phyloP scores from a whole-genome alignment of 2,888 invertebrate species.

The Trachelus tabidus region DNA sequence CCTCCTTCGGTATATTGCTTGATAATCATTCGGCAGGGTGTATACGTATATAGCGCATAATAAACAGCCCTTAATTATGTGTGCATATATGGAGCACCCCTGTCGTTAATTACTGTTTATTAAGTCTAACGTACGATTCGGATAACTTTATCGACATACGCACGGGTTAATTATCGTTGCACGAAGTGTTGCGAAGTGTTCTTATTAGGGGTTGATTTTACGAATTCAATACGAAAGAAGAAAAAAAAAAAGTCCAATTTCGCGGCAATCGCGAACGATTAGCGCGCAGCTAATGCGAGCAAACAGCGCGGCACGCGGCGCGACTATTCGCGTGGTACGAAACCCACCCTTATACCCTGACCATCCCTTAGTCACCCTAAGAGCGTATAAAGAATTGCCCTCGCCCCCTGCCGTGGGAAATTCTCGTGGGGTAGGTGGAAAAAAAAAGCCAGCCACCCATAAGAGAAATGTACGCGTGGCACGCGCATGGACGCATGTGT shows the following conservation, averaged over 20 bases:
- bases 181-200: too few species aligned
- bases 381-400: conserved; percentile 36
- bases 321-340: conserved; percentile 43
- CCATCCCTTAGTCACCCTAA: conserved; percentile 36
- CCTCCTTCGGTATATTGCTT: background rate
- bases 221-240: background rate
- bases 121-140: too few species aligned
- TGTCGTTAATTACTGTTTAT: too few species aligned
- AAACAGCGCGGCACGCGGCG: conserved; percentile 43
- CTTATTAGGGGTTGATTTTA: too few species aligned
- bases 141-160: too few species aligned
- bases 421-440: conserved; percentile 33
- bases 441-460: conserved; percentile 33
- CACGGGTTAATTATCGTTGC: too few species aligned
- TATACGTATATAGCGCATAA: too few species aligned
- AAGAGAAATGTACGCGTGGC: background rate
- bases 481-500: conserved; percentile 18
- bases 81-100: too few species aligned
- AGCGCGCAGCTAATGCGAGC: conserved; percentile 53
- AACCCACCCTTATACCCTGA: conserved; percentile 28
- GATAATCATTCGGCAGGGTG: background rate
- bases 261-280: conserved; percentile 56
- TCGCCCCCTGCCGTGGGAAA: conserved; percentile 53
- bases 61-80: too few species aligned
- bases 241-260: conserved; percentile 42